These are phyloP conservation scores for Incurvaria masculella DNA, from an alignment of 2,888 invertebrate genomes.

Conservation along the genomic window DNA sequence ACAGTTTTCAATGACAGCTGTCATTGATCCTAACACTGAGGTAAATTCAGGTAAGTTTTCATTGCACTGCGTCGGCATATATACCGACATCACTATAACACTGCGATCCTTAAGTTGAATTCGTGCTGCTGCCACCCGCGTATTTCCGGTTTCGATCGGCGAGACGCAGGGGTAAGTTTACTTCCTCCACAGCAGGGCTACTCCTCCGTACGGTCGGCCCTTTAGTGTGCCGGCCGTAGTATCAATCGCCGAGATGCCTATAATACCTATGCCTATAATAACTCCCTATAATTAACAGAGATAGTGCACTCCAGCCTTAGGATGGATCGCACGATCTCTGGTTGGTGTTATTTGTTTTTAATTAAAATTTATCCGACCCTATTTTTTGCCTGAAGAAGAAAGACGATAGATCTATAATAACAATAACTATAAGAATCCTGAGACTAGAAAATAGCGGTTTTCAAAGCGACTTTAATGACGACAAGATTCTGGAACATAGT, in stretches of 20 bases:
- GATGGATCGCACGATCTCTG: too few relatives aligned
- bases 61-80: background rate
- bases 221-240: background rate
- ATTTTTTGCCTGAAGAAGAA: too few relatives aligned
- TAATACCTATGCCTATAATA: too few relatives aligned
- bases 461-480: too few relatives aligned
- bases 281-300: too few relatives aligned
- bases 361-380: too few relatives aligned
- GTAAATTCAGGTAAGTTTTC: background rate
- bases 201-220: constrained; percentile 11
- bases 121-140: constrained; percentile 14
- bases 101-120: background rate
- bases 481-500: too few relatives aligned
- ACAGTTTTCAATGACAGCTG: background rate
- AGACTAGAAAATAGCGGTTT: too few relatives aligned
- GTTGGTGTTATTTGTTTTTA: too few relatives aligned
- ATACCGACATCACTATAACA: background rate
- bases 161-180: constrained; percentile 7
- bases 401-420: too few relatives aligned
- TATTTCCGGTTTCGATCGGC: constrained; percentile 12
- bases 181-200: constrained; percentile 12
- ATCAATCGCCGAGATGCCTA: constrained; percentile 7
- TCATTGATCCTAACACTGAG: background rate
- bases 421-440: too few relatives aligned
- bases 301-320: too few relatives aligned